Evolutionary conservation across 2,888 invertebrate genomes (phyloP).

Genomic region (Leuctra nigra): DNA sequence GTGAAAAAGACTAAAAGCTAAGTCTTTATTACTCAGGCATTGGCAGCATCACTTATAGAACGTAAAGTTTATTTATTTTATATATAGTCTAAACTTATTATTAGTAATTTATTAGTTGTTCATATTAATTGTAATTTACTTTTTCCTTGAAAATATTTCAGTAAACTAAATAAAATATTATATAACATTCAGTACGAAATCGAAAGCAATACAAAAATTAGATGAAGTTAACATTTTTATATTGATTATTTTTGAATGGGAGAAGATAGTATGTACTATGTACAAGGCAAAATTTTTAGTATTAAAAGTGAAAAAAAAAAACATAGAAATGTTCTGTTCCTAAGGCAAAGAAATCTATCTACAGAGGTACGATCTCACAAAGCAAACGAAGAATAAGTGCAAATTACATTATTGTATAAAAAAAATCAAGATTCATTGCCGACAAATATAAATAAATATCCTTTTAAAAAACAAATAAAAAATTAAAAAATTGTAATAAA

Average conservation of each 20-base stretch:
- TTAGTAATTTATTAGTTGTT: no score
- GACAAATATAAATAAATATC: background rate
- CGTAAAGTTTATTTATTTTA: no score
- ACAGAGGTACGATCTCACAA: constrained; percentile 13
- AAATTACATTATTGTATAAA: background rate
- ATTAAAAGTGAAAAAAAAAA: background rate
- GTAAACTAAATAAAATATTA: no score
- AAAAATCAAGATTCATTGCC: background rate
- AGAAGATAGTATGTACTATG: constrained; percentile 10
- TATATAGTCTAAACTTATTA: no score
- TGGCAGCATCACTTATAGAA: no score
- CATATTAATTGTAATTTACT: no score
- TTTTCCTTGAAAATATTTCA: no score
- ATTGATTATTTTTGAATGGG: background rate
- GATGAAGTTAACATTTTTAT: no score
- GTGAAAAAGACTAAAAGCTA: no score
- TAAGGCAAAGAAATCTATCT: constrained; percentile 6
- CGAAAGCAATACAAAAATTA: no score
- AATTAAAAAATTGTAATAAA: background rate
- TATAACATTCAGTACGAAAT: no score
- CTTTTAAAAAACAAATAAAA: background rate
- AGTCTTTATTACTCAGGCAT: no score
- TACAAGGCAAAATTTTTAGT: background rate
- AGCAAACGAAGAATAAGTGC: background rate
- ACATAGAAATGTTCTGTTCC: constrained; percentile 8